Conservation (phyloP, 2,113 vertebrate genomes). For the Onychostruthus taczanowskii region DNA sequence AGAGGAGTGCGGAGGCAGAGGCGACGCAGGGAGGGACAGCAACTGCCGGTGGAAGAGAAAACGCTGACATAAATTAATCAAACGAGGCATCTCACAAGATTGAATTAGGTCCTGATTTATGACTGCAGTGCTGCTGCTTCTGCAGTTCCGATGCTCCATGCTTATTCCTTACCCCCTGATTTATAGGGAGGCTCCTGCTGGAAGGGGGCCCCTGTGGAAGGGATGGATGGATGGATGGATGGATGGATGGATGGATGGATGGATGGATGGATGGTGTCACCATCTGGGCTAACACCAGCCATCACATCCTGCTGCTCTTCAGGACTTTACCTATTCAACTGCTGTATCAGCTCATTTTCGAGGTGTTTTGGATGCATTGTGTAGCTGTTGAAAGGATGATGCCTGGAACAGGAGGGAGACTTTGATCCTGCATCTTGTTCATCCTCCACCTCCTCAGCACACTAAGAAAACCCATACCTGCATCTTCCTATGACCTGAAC, state of each 20-base stretch:
- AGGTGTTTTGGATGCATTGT: neutral
- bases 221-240: neutral
- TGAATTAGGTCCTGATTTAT: constrained; percentile 81
- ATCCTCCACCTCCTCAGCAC: neutral
- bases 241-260: neutral
- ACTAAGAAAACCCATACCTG: neutral
- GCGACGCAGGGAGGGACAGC: constrained; percentile 5
- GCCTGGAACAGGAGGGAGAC: neutral
- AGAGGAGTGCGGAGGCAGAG: neutral
- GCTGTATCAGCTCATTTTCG: constrained; percentile 1
- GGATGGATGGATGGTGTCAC: neutral
- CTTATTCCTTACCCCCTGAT: constrained; percentile 63
- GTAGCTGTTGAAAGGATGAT: neutral
- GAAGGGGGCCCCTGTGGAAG: neutral
- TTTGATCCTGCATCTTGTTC: neutral
- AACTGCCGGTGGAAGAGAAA: constrained; percentile 41
- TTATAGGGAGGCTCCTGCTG: constrained; percentile 63
- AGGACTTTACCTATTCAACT: neutral
- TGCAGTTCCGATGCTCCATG: constrained; percentile 35
- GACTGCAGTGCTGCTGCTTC: constrained; percentile 58
- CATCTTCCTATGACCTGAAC: neutral
- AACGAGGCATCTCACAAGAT: constrained; percentile 74
- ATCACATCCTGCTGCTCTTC: neutral
- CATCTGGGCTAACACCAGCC: neutral
- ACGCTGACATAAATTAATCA: constrained; percentile 79